phyloP scores from a whole-genome alignment of 2,888 invertebrate genomes.

The Ypsolopha sequella region DNA sequence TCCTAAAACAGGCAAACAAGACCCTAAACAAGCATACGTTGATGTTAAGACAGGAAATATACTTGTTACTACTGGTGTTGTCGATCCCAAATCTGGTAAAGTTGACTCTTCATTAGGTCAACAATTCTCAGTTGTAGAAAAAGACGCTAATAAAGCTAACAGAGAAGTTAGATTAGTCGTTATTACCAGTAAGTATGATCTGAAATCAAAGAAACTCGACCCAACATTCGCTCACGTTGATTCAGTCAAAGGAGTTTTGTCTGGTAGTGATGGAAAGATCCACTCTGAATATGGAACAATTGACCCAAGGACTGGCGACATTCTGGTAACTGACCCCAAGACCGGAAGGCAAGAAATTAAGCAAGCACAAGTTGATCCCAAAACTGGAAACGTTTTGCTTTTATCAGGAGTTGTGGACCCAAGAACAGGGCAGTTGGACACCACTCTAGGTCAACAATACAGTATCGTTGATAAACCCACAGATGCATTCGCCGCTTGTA shows the following conservation, averaged over 20 bases:
- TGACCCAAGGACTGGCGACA: conserved; percentile 72
- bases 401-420: conserved; percentile 70
- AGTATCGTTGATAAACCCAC: conserved; percentile 73
- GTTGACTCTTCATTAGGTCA: conserved; percentile 76
- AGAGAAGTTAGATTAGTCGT: conserved; percentile 70
- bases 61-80: conserved; percentile 72
- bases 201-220: conserved; percentile 60
- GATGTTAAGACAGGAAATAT: conserved; percentile 79
- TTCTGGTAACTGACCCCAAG: conserved; percentile 48
- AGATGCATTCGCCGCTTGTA: conserved; percentile 42
- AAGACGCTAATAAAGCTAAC: conserved; percentile 76
- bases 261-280: conserved; percentile 74
- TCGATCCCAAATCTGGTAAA: conserved; percentile 76
- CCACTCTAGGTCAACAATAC: conserved; percentile 69
- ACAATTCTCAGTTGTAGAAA: conserved; percentile 75
- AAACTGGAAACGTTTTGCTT: conserved; percentile 66
- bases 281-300: conserved; percentile 73
- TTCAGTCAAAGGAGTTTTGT: conserved; percentile 55
- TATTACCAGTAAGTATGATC: conserved; percentile 72
- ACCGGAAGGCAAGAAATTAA: conserved; percentile 56
- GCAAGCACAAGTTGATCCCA: conserved; percentile 56
- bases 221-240: conserved; percentile 67
- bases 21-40: conserved; percentile 76
- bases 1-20: conserved; percentile 74
- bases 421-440: conserved; percentile 69